Conservation (phyloP, 2,797 vertebrate species). For the Salmo trutta region DNA sequence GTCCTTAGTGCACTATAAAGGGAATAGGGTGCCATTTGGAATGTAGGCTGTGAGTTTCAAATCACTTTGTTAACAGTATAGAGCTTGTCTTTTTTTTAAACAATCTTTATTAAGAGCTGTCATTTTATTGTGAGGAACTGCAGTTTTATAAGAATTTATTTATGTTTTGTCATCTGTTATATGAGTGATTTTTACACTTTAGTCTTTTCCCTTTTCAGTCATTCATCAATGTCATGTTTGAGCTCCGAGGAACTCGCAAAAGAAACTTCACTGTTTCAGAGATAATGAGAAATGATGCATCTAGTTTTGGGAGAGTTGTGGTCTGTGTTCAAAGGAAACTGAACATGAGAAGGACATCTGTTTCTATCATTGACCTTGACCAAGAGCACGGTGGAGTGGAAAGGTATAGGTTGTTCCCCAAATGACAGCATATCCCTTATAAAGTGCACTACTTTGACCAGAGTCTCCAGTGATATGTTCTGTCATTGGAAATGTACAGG, state of each 20-base stretch:
- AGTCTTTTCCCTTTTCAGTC: conserved; percentile 28
- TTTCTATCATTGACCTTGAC: not conserved
- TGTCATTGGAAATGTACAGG: not conserved
- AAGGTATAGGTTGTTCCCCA: too few species aligned
- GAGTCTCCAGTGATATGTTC: too few species aligned
- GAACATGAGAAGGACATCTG: not conserved
- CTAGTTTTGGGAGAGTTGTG: conserved; percentile 17
- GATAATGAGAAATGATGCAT: conserved; percentile 5
- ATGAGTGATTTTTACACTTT: conserved; percentile 27
- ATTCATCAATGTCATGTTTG: conserved; percentile 37
- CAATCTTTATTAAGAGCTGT: too few species aligned
- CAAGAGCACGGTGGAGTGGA: not conserved
- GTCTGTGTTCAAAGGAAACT: not conserved
- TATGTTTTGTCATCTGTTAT: too few species aligned
- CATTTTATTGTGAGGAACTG: too few species aligned
- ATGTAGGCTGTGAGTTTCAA: conserved; percentile 33
- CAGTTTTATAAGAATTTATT: too few species aligned
- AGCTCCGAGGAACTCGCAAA: not conserved
- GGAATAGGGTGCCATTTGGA: too few species aligned
- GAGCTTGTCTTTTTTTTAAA: too few species aligned
- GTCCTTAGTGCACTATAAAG: too few species aligned
- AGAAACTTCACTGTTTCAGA: conserved; percentile 12
- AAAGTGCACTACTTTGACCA: too few species aligned
- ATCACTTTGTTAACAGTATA: conserved; percentile 31
- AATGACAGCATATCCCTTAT: too few species aligned